These are phyloP conservation scores for Pelodytes ibericus DNA, from an alignment of 2,797 vertebrate genomes.

Conservation along the genomic window DNA sequence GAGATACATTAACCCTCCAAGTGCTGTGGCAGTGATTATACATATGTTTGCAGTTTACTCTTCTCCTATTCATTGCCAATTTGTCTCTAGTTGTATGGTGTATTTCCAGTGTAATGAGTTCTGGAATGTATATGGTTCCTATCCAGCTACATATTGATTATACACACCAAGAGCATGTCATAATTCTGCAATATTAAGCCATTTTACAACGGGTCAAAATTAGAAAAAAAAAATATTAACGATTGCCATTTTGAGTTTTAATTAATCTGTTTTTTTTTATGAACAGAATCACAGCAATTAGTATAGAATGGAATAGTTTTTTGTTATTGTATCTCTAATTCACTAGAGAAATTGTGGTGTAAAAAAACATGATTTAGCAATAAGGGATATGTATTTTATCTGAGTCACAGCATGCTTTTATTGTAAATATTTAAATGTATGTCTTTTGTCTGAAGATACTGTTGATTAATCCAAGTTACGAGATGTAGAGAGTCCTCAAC, in stretches of 20 bases:
- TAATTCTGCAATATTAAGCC: neutral
- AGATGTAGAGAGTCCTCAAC: too few species aligned
- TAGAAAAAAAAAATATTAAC: neutral
- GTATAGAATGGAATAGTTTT: neutral
- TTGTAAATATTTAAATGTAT: neutral
- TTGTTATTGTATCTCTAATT: neutral
- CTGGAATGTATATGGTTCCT: neutral
- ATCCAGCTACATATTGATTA: neutral
- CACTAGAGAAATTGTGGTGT: conserved; percentile 1
- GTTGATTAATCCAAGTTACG: neutral
- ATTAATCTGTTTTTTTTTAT: neutral
- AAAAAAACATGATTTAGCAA: neutral
- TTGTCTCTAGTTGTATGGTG: neutral
- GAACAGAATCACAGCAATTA: conserved; percentile 1
- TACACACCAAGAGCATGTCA: neutral
- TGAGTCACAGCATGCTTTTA: neutral
- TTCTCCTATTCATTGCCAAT: neutral
- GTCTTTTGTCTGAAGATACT: neutral
- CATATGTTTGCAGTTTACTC: too few species aligned
- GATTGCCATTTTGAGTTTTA: neutral
- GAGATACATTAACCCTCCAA: neutral
- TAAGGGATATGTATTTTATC: neutral
- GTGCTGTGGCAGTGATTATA: neutral
- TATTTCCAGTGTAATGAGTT: neutral
- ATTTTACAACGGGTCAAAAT: neutral